These are phyloP conservation scores for Myoxocephalus aenaeus DNA, from an alignment of 2,797 vertebrate genomes.

Conservation along the genomic window DNA sequence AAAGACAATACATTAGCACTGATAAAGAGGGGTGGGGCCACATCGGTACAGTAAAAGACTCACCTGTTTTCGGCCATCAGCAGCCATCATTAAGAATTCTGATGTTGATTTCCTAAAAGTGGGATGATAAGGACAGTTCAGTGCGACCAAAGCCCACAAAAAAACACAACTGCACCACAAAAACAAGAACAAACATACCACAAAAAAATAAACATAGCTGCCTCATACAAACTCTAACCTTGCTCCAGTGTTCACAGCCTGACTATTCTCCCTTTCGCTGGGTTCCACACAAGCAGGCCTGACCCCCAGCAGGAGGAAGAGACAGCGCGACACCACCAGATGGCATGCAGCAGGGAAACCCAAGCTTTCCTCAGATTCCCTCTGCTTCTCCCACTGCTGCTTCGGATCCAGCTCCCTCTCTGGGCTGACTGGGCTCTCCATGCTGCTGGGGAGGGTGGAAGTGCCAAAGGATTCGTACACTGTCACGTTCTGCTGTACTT, in stretches of 20 bases:
- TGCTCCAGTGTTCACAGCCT: conserved; percentile 29
- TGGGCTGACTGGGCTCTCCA: conserved; percentile 81
- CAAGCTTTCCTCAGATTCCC: conserved; percentile 77
- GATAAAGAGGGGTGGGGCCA: not conserved
- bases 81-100: conserved; percentile 57
- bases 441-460: conserved; percentile 83
- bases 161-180: not conserved
- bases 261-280: conserved; percentile 56
- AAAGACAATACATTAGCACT: conserved; percentile 31
- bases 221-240: conserved; percentile 66
- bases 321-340: conserved; percentile 84
- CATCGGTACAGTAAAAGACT: not conserved
- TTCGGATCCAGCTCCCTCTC: conserved; percentile 73
- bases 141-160: not conserved
- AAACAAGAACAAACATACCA: conserved; percentile 6
- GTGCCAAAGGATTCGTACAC: conserved; percentile 89
- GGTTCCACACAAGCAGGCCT: conserved; percentile 83
- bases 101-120: conserved; percentile 66
- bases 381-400: conserved; percentile 73
- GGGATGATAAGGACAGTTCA: conserved; percentile 15
- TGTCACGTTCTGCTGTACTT: conserved; percentile 86
- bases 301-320: conserved; percentile 86
- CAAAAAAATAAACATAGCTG: conserved; percentile 4
- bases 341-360: conserved; percentile 84
- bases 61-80: conserved; percentile 72